Conservation (phyloP, 2,888 invertebrate species). For the Phengaris arion region DNA sequence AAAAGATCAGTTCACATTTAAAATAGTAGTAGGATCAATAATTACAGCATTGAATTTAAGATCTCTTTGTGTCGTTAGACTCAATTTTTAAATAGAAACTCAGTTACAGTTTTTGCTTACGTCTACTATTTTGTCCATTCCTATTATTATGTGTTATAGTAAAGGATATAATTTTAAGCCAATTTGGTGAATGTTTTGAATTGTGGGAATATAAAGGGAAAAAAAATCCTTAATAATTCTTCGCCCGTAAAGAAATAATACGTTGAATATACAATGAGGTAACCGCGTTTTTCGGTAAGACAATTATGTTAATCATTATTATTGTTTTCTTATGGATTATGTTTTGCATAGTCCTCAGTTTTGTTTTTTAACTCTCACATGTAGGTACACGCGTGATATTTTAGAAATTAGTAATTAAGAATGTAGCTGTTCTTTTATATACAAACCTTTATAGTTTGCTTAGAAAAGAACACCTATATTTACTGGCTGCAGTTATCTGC, state of each 20-base stretch:
- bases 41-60: not conserved
- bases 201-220: not conserved
- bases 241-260: not conserved
- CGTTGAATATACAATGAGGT: conserved; percentile 2
- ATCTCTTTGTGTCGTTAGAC: not conserved
- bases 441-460: too few relatives aligned
- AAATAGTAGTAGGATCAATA: not conserved
- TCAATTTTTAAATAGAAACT: not conserved
- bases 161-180: not conserved
- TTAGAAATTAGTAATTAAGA: too few relatives aligned
- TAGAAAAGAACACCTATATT: too few relatives aligned
- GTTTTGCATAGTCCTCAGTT: not conserved
- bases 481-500: too few relatives aligned
- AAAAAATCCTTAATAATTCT: not conserved
- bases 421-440: too few relatives aligned
- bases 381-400: too few relatives aligned
- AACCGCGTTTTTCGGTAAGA: conserved; percentile 8
- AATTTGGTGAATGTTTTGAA: conserved; percentile 2
- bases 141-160: not conserved
- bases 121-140: not conserved
- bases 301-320: conserved; percentile 6
- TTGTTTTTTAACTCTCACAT: not conserved
- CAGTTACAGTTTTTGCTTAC: not conserved
- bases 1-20: not conserved
- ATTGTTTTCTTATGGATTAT: not conserved